Base-by-base conservation (phyloP, 2,113 vertebrate genomes). In the Labrus mixtus region DNA sequence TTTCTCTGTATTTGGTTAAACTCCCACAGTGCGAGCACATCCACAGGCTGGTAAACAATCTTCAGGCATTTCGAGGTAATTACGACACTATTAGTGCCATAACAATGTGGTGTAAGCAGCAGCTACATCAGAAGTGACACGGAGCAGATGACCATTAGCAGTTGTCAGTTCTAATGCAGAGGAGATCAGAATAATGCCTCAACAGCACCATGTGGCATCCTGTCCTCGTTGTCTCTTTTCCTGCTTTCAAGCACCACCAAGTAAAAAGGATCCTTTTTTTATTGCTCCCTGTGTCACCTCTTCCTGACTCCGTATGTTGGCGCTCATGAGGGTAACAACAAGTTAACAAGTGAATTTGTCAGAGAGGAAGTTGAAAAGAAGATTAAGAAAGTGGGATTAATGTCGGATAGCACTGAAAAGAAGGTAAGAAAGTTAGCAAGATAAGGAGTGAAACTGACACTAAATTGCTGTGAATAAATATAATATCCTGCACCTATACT, bases 61-160 rank as follows among this genome's bases (percentile, higher is more conserved):
- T 33, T 76, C 64, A 73, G 62, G 75, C 72, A 29, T 78, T 77
- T 77, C 36, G 45, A 83, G 64, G 69, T 73, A 39, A 83, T 89
- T 78, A 87, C 57, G 71, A 76, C 62, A 60, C 58, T 56, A 75
- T 70, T 76, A 76, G 78, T 70, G 57, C 60, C 73, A 45, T 36
- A 70, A 70, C 51, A 78, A 59, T 77, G 43, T 67, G 65, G 71
- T 55, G 25, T 45, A 77, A 70, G 73, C 84, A 74, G 78, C 73
- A 84, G 81, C 67, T 74, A 66, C 82, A 90, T 90, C 77, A 89
- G 69, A 80, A 63, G 55, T 73, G 74, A 81, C 68, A 70, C 68
- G 71, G 63, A 87, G 57, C 83, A 85, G 85, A 79, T 81, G 76
- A 88, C 85, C 85, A 79, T 78, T 86, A 88, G 77, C 59, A 45